phyloP scores from a whole-genome alignment of 2,888 invertebrate genomes.

The Lasiommata megera region DNA sequence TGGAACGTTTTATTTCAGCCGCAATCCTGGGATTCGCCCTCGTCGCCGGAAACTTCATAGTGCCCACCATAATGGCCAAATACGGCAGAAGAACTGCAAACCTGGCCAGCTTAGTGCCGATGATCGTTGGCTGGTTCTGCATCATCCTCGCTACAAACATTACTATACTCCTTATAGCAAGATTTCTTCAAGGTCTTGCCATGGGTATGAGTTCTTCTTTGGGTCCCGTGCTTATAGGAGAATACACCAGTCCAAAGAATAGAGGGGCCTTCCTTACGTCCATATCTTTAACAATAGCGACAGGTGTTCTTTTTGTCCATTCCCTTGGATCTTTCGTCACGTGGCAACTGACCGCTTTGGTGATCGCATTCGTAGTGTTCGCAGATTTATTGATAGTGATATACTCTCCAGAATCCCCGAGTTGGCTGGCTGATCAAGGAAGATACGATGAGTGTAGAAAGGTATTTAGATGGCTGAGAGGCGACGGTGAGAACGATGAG shows the following conservation, averaged over 20 bases:
- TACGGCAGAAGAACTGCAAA: constrained; percentile 77
- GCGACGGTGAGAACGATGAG: constrained; percentile 62
- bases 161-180: constrained; percentile 48
- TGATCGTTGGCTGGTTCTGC: constrained; percentile 76
- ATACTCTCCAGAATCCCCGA: constrained; percentile 82
- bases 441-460: constrained; percentile 74
- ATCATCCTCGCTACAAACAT: constrained; percentile 62
- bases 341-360: constrained; percentile 78
- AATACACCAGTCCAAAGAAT: constrained; percentile 79
- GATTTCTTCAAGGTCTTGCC: constrained; percentile 65
- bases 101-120: constrained; percentile 64
- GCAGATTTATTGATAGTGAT: constrained; percentile 61
- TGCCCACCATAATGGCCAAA: constrained; percentile 71
- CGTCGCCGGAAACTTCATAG: constrained; percentile 54
- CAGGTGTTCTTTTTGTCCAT: constrained; percentile 82
- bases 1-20: constrained; percentile 50
- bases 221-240: constrained; percentile 75
- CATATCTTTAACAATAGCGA: constrained; percentile 80
- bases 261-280: constrained; percentile 82
- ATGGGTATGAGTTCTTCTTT: constrained; percentile 76
- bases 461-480: constrained; percentile 80
- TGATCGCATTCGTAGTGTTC: constrained; percentile 67
- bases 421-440: constrained; percentile 82
- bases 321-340: constrained; percentile 79
- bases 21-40: constrained; percentile 57